Percentiles rank a stretch among this genome's conserved stretches.
Evolutionary conservation across 2,797 vertebrate genomes (phyloP).

Genomic region (Mormyrops attenuatus): DNA sequence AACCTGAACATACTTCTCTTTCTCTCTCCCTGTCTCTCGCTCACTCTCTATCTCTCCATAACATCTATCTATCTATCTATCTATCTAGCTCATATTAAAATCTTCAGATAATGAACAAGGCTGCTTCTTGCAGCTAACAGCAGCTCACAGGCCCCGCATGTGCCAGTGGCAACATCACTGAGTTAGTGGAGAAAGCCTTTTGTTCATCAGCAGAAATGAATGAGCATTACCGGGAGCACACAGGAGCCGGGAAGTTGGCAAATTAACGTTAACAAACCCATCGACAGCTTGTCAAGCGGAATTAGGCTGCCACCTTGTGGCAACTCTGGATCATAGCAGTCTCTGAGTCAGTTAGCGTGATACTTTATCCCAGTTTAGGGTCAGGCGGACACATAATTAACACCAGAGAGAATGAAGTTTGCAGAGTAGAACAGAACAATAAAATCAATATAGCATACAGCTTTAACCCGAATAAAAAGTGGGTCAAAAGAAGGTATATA

Average conservation of each 20-base stretch:
- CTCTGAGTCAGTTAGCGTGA: neutral
- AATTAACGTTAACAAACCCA: neutral
- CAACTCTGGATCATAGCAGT: neutral
- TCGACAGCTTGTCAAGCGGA: neutral
- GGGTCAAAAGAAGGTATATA: neutral
- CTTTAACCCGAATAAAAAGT: neutral
- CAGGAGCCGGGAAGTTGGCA: neutral
- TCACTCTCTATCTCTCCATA: neutral
- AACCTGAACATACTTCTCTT: neutral
- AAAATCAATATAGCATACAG: neutral
- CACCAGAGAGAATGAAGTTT: neutral
- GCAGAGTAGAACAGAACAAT: neutral
- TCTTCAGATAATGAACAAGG: neutral
- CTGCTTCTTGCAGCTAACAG: neutral
- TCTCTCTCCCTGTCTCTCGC: neutral
- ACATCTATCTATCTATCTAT: neutral
- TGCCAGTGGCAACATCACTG: neutral
- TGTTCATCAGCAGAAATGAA: neutral
- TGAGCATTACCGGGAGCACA: neutral
- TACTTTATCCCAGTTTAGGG: neutral
- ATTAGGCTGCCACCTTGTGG: slow-evolving; percentile 1
- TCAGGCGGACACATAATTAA: neutral
- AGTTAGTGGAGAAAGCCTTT: neutral
- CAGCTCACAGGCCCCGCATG: neutral
- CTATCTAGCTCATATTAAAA: neutral